These are phyloP conservation scores for Pontoporia blainvillei DNA, from an alignment of 2,113 vertebrate genomes.

Conservation along the genomic window DNA sequence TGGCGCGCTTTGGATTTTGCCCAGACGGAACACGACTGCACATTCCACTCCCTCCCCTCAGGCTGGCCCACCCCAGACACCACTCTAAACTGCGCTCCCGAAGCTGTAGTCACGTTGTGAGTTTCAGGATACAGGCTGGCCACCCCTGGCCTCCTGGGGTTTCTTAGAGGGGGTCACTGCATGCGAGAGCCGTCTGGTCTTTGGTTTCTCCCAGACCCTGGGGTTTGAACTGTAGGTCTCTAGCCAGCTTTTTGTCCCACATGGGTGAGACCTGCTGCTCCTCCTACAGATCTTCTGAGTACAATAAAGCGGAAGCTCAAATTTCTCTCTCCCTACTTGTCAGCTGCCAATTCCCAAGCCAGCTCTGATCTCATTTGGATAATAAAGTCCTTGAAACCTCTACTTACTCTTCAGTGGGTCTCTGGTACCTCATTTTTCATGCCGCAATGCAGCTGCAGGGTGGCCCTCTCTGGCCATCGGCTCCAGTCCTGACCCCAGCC, in stretches of 20 bases:
- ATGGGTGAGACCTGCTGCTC: not conserved
- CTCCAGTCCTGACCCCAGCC: not conserved
- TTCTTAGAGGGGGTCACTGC: not conserved
- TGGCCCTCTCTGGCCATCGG: not conserved
- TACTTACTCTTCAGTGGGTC: not conserved
- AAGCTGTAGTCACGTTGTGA: not conserved
- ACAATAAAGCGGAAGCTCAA: not conserved
- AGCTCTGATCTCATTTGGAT: constrained; percentile 55
- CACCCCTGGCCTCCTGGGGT: not conserved
- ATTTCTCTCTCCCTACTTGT: not conserved
- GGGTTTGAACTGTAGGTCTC: not conserved
- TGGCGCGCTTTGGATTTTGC: fast-evolving
- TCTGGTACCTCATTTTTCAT: not conserved
- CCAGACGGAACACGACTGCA: fast-evolving
- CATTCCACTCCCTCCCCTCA: too few relatives aligned
- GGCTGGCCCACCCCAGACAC: not conserved
- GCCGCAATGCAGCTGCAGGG: not conserved
- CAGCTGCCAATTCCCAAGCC: constrained; percentile 25
- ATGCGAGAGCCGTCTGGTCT: too few relatives aligned
- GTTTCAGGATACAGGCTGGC: not conserved
- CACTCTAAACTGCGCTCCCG: too few relatives aligned
- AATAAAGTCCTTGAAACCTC: not conserved
- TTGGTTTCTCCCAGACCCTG: not conserved
- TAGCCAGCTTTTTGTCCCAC: not conserved
- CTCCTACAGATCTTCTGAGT: not conserved